These are phyloP conservation scores for Matsumurasca onukii DNA, from an alignment of 1,140 invertebrate species.

Conservation along the genomic window DNA sequence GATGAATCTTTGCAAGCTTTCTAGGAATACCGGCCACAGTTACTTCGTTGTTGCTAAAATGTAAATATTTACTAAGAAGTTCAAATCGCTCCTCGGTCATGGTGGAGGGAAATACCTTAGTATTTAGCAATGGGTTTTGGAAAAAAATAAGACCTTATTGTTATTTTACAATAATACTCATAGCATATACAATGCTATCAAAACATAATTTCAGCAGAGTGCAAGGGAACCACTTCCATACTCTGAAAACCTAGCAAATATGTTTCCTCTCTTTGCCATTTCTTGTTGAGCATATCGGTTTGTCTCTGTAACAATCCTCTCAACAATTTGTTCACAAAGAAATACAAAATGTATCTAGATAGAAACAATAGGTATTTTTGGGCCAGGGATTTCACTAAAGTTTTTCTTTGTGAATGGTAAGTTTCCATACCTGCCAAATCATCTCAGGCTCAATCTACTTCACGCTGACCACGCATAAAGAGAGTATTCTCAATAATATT, in stretches of 20 bases:
- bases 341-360: conserved; percentile 9
- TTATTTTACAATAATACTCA: conserved; percentile 6
- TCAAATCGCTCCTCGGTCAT: not conserved
- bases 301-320: not conserved
- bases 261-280: not conserved
- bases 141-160: not conserved
- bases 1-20: not conserved
- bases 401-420: not conserved
- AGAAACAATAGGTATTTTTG: not conserved
- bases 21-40: not conserved
- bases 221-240: conserved; percentile 1
- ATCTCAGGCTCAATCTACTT: too few species aligned
- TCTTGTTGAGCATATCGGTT: not conserved
- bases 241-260: not conserved
- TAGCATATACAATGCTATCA: not conserved
- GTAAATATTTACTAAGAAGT: not conserved
- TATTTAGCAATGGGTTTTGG: not conserved
- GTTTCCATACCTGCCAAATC: too few species aligned
- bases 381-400: not conserved
- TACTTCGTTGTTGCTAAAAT: conserved; percentile 14
- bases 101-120: not conserved
- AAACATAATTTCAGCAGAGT: not conserved
- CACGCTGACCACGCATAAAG: too few species aligned
- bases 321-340: not conserved
- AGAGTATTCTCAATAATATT: too few species aligned